Percentiles rank a stretch among this genome's conserved stretches.
phyloP scores from a whole-genome alignment of 2,888 invertebrate genomes.

The Desoria tigrina region DNA sequence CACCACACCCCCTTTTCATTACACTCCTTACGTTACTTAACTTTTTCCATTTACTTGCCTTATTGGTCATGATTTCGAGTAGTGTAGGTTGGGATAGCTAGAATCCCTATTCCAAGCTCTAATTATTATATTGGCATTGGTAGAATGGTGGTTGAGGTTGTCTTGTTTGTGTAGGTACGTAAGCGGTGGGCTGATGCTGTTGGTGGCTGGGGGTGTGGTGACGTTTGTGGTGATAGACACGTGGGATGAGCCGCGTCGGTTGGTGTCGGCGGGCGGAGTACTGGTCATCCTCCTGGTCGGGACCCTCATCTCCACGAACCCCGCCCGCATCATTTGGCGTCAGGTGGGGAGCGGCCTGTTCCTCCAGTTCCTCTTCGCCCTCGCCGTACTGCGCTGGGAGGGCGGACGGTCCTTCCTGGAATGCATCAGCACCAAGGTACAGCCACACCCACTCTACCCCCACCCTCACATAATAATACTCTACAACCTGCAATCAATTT shows the following conservation, averaged over 20 bases:
- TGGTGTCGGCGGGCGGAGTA: slow-evolving; percentile 71
- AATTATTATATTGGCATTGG: not conserved
- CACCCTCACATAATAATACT: not conserved
- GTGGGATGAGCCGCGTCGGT: slow-evolving; percentile 61
- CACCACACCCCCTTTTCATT: no score
- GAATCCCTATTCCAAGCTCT: not conserved
- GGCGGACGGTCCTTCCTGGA: slow-evolving; percentile 71
- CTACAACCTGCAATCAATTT: not conserved
- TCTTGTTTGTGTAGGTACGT: not conserved
- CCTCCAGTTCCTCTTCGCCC: slow-evolving; percentile 73
- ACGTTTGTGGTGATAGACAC: slow-evolving; percentile 70
- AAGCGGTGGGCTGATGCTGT: slow-evolving; percentile 1
- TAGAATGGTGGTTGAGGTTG: not conserved
- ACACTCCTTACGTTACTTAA: no score
- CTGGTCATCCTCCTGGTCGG: slow-evolving; percentile 65
- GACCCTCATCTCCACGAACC: slow-evolving; percentile 67
- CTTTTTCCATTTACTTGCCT: no score
- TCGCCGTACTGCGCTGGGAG: slow-evolving; percentile 70
- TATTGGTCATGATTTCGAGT: no score
- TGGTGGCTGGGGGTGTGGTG: slow-evolving; percentile 59
- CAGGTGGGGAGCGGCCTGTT: slow-evolving; percentile 76
- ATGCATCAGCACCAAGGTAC: slow-evolving; percentile 63
- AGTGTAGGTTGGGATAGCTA: no score
- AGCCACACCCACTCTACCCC: no score
- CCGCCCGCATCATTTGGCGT: slow-evolving; percentile 68